phyloP scores from a whole-genome alignment of 2,113 vertebrate genomes.

The Hemiscyllium ocellatum region DNA sequence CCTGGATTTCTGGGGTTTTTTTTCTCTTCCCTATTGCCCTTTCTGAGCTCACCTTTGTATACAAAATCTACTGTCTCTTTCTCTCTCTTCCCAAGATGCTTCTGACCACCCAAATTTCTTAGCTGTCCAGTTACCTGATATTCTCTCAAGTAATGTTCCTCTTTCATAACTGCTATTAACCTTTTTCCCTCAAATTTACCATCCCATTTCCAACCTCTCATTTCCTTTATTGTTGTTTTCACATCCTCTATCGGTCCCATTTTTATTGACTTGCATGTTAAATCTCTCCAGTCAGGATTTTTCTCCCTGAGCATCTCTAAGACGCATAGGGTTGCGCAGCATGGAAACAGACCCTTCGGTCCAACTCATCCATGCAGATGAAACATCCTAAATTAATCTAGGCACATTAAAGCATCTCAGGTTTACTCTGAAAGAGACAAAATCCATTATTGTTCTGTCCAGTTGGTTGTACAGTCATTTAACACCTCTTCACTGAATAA shows the following conservation, averaged over 20 bases:
- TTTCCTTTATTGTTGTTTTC: neutral
- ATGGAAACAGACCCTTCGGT: no score
- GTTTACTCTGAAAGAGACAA: no score
- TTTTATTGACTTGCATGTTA: neutral
- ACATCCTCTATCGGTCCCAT: neutral
- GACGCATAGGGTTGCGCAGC: no score
- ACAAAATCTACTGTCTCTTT: neutral
- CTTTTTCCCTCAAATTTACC: neutral
- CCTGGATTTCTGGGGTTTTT: neutral
- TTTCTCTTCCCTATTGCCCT: neutral
- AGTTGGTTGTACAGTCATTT: no score
- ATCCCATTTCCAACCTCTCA: neutral
- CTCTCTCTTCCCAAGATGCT: neutral
- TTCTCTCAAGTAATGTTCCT: neutral
- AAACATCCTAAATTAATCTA: no score
- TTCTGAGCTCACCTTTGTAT: neutral
- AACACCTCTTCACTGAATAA: no score
- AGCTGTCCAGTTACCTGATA: neutral
- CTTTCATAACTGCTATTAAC: neutral
- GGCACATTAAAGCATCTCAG: no score
- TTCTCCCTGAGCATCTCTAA: neutral
- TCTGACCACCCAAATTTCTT: neutral
- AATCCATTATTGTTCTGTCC: no score
- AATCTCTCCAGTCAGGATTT: neutral
- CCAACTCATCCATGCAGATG: no score